Conservation (phyloP, 2,797 vertebrate genomes). For the Cichlasoma orientale region DNA sequence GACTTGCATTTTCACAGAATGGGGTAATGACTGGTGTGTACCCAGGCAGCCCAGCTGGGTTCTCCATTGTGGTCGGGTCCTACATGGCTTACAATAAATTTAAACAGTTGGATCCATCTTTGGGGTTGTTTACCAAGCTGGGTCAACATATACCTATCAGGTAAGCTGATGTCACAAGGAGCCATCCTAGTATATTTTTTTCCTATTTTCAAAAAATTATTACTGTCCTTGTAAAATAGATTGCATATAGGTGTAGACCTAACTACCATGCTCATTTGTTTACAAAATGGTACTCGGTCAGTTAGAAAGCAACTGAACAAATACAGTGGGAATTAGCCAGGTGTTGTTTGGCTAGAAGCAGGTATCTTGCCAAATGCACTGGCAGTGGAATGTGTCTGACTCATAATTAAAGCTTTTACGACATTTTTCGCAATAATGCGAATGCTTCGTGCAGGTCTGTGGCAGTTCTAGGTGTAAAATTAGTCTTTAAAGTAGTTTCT, state of each 20-base stretch:
- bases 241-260: neutral
- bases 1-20: conserved; percentile 73
- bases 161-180: conserved; percentile 52
- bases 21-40: conserved; percentile 96
- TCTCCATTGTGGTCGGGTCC: conserved; percentile 91
- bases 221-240: neutral
- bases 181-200: neutral
- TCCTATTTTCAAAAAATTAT: neutral
- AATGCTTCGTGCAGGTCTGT: neutral
- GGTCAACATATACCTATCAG: conserved; percentile 80
- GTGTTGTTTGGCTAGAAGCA: neutral
- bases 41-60: conserved; percentile 93
- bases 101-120: conserved; percentile 89
- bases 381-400: neutral
- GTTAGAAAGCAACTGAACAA: neutral
- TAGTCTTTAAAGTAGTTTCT: neutral
- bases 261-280: accelerated
- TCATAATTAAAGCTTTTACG: neutral
- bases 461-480: neutral
- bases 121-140: conserved; percentile 87
- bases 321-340: neutral
- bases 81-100: conserved; percentile 93
- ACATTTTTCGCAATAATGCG: neutral
- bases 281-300: neutral
- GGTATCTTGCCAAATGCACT: neutral